Base-by-base conservation (phyloP, 2,113 vertebrate species). In the Formicarius rufipectus region DNA sequence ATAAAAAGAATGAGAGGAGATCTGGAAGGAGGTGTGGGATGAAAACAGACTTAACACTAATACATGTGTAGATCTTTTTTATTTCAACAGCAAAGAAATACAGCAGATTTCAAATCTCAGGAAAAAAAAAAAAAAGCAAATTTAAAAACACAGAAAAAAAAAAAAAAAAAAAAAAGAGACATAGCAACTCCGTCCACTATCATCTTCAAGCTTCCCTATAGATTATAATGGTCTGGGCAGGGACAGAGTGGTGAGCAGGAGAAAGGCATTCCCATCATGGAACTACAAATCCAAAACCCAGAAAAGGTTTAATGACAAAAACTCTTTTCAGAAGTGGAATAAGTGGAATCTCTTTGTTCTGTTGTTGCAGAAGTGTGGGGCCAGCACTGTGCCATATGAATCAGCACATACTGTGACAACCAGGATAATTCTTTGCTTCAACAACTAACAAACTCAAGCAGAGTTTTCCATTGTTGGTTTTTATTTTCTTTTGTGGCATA, bases 1-100 rank as follows among this genome's bases (percentile, higher is more conserved):
- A 89, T 78, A 62, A 94, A 95, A 76, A n/a, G 49, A 56, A 91
- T 72, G 63, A 88, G 75, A 75, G 33, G 8, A 89, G 58, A 73
- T 53, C 17, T 74, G 68, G 56, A 96, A 87, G 52, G 24, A 89
- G 17, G 19, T 7, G 12, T 60, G 67, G 64, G 71, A 59, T 82
- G 49, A 93, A 92, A 92, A 64, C 39, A 89, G 42, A 64, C 8
- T 7, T 89, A 60, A 45, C 28, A 71, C 21, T 84, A 89, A 80
- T 68, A 66, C n/a, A 80, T 1, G 2, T 74, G 23, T 50, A 78
- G n/a, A 44, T 31, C 4, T 52, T 55, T 68, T 91, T 67, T 86
- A 56, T 47, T 88, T 64, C 39, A 58, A 8, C 39, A 44, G 7
- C 74, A 62, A 85, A 94, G 42, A 92, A 90, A 86, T 33, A 7